Percentiles rank a stretch among this genome's conserved stretches.
Conservation (phyloP, 2,113 vertebrate genomes). For the Eulacestoma nigropectus region DNA sequence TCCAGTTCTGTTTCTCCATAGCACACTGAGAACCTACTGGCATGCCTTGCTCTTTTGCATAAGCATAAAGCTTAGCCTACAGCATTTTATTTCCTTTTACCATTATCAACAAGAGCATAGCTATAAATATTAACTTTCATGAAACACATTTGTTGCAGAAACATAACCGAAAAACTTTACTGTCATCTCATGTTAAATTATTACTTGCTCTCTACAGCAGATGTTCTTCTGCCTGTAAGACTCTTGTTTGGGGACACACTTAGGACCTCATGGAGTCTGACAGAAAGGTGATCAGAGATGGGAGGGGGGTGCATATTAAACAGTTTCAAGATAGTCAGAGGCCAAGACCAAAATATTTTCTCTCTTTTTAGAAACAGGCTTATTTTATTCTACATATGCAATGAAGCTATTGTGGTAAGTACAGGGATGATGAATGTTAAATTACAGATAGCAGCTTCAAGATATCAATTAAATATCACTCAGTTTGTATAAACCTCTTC, state of each 20-base stretch:
- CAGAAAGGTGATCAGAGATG: background rate
- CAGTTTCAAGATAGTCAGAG: background rate
- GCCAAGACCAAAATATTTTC: background rate
- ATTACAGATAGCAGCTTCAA: background rate
- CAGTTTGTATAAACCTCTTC: background rate
- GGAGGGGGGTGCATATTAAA: background rate
- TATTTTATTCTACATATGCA: background rate
- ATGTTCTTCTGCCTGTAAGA: background rate
- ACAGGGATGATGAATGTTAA: background rate
- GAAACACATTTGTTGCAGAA: background rate
- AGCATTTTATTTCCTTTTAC: background rate
- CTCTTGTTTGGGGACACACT: background rate
- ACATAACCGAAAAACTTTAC: background rate
- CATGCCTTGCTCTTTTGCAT: background rate
- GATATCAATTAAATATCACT: background rate
- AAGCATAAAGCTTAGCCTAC: background rate
- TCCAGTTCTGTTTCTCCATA: background rate
- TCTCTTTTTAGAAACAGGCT: background rate
- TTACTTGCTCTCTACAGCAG: background rate
- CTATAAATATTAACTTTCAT: background rate
- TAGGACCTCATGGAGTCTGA: background rate
- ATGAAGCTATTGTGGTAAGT: background rate
- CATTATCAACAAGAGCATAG: background rate
- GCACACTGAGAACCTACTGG: background rate
- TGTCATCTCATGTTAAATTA: background rate